Evolutionary conservation across 2,888 invertebrate genomes (phyloP).

Genomic region (Kuschelorhynchus macadamiae): DNA sequence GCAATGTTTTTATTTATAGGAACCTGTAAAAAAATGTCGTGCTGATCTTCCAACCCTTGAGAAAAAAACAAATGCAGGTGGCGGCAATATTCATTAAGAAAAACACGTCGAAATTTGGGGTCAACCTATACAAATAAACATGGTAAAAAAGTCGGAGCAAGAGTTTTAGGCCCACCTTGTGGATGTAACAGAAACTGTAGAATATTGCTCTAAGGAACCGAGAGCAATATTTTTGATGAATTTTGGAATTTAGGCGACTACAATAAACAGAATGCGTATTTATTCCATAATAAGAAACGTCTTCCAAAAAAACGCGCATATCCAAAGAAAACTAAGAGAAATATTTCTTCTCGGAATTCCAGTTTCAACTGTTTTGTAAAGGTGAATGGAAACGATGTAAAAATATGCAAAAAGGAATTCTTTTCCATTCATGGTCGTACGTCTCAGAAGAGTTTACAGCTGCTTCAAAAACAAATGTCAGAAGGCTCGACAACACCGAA

Average conservation of each 20-base stretch:
- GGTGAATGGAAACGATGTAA: constrained; percentile 27
- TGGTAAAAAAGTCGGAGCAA: constrained; percentile 3
- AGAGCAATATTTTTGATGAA: constrained; percentile 31
- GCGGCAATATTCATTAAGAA: constrained; percentile 9
- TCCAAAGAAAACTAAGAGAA: constrained; percentile 41
- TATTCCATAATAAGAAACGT: constrained; percentile 37
- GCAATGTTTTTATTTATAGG: constrained; percentile 5
- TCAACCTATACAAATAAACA: constrained; percentile 23
- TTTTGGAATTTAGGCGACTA: constrained; percentile 38
- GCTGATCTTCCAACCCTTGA: neutral
- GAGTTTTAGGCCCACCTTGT: constrained; percentile 3
- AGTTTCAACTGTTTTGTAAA: constrained; percentile 41
- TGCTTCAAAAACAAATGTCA: constrained; percentile 33
- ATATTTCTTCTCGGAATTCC: constrained; percentile 13
- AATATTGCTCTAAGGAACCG: constrained; percentile 26
- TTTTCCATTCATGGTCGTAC: constrained; percentile 16
- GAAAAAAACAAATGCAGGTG: neutral
- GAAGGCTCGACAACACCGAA: constrained; percentile 37
- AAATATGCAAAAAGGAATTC: constrained; percentile 21
- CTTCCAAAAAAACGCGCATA: constrained; percentile 35
- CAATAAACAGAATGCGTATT: constrained; percentile 48
- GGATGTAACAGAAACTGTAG: constrained; percentile 33
- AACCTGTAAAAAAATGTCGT: constrained; percentile 5
- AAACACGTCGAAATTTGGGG: constrained; percentile 21
- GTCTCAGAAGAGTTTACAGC: too few species aligned